phyloP scores from a whole-genome alignment of 2,113 vertebrate genomes.

The Muntiacus muntjak region DNA sequence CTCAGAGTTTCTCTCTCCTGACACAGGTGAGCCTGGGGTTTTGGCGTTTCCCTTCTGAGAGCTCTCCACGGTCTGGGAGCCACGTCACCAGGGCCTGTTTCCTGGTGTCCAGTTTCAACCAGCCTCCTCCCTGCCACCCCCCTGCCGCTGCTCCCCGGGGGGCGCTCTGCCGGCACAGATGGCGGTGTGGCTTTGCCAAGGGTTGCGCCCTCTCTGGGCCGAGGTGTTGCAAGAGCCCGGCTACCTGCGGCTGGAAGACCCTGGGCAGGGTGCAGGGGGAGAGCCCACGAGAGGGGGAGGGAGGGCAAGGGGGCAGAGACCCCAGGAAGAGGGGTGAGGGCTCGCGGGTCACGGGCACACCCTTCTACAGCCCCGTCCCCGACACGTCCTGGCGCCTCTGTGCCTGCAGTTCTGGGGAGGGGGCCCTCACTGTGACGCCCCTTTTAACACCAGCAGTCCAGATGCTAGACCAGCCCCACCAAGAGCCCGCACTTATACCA shows the following conservation, averaged over 20 bases:
- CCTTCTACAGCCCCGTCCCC: neutral
- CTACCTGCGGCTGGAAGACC: neutral
- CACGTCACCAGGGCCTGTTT: rapidly evolving
- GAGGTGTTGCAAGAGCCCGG: neutral
- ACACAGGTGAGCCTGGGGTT: neutral
- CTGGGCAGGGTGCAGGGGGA: neutral
- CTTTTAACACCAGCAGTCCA: neutral
- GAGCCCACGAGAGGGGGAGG: neutral
- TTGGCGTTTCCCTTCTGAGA: rapidly evolving
- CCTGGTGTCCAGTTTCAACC: neutral
- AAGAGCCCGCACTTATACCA: rapidly evolving
- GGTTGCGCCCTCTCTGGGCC: neutral
- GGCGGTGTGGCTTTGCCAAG: neutral
- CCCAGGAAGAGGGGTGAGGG: neutral
- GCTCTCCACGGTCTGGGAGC: too few species aligned
- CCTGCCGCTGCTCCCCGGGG: neutral
- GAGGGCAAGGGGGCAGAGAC: neutral
- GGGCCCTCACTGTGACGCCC: rapidly evolving
- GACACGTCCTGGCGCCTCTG: neutral
- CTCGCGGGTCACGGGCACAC: neutral
- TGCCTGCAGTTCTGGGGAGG: neutral
- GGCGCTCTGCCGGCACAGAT: neutral
- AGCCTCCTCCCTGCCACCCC: neutral
- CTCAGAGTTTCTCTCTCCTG: neutral
- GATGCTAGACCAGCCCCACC: neutral